phyloP scores from a whole-genome alignment of 1,140 invertebrate species.

The Eueides isabella region DNA sequence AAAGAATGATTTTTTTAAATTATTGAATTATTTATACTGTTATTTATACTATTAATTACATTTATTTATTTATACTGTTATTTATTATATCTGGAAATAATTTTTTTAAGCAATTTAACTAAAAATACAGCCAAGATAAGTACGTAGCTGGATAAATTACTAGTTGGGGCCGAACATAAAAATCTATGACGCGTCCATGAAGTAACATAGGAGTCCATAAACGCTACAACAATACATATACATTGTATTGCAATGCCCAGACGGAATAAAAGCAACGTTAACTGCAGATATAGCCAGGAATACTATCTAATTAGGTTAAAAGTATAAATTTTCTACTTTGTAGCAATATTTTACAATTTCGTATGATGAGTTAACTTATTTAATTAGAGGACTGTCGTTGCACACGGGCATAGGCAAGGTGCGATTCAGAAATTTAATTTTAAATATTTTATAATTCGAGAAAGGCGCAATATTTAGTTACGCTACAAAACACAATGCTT shows the following conservation, averaged over 20 bases:
- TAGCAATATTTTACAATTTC: neutral
- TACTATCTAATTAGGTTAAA: constrained; percentile 7
- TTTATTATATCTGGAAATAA: too few relatives aligned
- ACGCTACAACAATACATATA: constrained; percentile 11
- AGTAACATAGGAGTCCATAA: constrained; percentile 2
- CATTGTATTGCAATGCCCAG: neutral
- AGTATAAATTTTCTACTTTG: neutral
- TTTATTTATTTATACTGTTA: too few relatives aligned
- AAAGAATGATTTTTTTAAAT: too few relatives aligned
- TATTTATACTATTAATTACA: too few relatives aligned
- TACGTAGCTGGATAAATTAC: neutral
- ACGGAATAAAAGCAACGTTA: constrained; percentile 6
- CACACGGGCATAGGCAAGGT: too few relatives aligned
- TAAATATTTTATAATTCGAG: too few relatives aligned
- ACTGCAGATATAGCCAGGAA: constrained; percentile 7
- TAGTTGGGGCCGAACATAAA: constrained; percentile 1
- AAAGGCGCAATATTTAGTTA: too few relatives aligned
- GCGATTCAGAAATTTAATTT: too few relatives aligned
- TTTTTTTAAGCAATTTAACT: neutral
- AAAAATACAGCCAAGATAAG: too few relatives aligned
- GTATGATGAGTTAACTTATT: neutral
- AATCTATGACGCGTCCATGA: constrained; percentile 13
- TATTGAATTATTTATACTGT: too few relatives aligned
- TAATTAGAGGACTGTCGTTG: too few relatives aligned
- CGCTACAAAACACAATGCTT: too few relatives aligned